Evolutionary conservation across 2,113 vertebrate genomes (phyloP).

Genomic region (Gadus macrocephalus): DNA sequence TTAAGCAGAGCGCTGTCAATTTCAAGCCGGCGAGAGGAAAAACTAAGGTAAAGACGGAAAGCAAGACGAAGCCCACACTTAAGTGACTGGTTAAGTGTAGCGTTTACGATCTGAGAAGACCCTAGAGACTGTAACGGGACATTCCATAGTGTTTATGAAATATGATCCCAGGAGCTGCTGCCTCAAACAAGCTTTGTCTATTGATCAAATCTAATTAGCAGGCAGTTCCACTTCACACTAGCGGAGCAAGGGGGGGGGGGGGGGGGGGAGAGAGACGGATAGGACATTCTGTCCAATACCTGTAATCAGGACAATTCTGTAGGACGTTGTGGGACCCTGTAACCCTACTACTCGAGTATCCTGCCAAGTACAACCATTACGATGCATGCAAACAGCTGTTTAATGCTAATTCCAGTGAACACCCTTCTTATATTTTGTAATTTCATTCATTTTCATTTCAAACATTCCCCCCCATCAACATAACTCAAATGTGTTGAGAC

Average conservation of each 20-base stretch:
- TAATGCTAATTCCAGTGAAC: too few relatives aligned
- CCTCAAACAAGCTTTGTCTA: slow-evolving; percentile 42
- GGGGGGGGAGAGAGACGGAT: slow-evolving; percentile 42
- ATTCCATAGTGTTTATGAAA: slow-evolving; percentile 36
- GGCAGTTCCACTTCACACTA: slow-evolving; percentile 33
- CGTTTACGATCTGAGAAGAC: not conserved
- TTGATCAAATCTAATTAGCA: slow-evolving; percentile 61
- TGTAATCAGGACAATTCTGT: slow-evolving; percentile 46
- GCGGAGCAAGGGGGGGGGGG: slow-evolving; percentile 31
- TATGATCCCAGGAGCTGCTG: slow-evolving; percentile 28
- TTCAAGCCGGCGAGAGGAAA: not conserved
- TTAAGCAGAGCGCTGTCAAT: not conserved
- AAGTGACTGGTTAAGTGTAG: too few relatives aligned
- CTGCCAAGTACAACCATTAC: too few relatives aligned
- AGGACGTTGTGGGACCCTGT: slow-evolving; percentile 29
- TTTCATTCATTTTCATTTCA: too few relatives aligned
- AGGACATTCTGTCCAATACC: slow-evolving; percentile 38
- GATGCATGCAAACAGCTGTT: too few relatives aligned
- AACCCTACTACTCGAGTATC: not conserved
- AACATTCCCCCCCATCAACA: too few relatives aligned
- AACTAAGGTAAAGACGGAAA: not conserved
- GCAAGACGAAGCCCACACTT: too few relatives aligned
- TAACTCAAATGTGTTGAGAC: too few relatives aligned
- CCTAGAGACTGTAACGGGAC: slow-evolving; percentile 1
- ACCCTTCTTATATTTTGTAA: too few relatives aligned